Percentiles rank a stretch among this genome's conserved stretches.
These are phyloP conservation scores for Cepaea nemoralis DNA, from an alignment of 1,140 invertebrate genomes.

Conservation along the genomic window DNA sequence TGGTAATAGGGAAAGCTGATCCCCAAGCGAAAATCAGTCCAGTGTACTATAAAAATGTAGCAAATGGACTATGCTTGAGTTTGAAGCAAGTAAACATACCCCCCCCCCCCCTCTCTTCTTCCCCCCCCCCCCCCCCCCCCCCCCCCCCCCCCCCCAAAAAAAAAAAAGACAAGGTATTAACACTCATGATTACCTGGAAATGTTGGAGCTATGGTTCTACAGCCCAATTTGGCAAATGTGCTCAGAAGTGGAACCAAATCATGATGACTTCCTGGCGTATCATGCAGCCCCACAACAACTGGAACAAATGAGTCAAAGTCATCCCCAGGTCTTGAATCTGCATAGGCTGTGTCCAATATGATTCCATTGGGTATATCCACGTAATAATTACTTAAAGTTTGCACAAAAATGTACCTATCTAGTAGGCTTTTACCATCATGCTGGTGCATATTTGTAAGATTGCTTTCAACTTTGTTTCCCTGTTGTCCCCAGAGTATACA, in stretches of 20 bases:
- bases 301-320: conserved; percentile 39
- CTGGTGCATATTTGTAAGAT: neutral
- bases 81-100: too few species aligned
- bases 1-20: too few species aligned
- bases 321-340: conserved; percentile 46
- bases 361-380: conserved; percentile 48
- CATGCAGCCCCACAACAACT: conserved; percentile 46
- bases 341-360: conserved; percentile 49
- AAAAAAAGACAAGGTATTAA: too few species aligned
- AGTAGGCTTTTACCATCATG: conserved; percentile 32
- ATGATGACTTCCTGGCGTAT: conserved; percentile 42
- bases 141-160: too few species aligned
- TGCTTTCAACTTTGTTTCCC: neutral
- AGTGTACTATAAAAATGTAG: too few species aligned
- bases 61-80: too few species aligned
- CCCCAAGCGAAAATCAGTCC: too few species aligned
- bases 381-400: conserved; percentile 23
- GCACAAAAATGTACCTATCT: conserved; percentile 39
- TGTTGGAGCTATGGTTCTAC: conserved; percentile 46
- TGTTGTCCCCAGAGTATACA: neutral
- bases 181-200: conserved; percentile 49
- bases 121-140: too few species aligned
- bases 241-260: conserved; percentile 44
- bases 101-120: too few species aligned
- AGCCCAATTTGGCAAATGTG: conserved; percentile 46